Evolutionary conservation across 2,113 vertebrate species (phyloP).

Genomic region (Embiotoca jacksoni): DNA sequence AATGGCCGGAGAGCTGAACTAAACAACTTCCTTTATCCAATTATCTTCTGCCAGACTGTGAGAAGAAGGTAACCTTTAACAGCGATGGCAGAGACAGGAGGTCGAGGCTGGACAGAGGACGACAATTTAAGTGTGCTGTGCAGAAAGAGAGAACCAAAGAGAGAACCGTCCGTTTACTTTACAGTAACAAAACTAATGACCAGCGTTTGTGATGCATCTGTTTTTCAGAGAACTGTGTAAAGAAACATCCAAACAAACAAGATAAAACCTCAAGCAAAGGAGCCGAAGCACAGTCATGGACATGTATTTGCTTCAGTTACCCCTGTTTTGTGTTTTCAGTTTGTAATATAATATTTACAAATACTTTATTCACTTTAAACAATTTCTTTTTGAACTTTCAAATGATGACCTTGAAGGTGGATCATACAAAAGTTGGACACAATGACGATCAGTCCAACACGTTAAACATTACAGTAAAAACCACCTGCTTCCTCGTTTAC

Average conservation of each 20-base stretch:
- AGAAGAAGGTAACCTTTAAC: constrained; percentile 45
- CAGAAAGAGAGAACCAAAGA: background rate
- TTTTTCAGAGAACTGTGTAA: background rate
- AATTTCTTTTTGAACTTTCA: background rate
- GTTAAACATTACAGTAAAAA: background rate
- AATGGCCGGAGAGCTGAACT: constrained; percentile 4
- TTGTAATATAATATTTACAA: too few relatives aligned
- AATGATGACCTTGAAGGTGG: background rate
- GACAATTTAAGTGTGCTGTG: background rate
- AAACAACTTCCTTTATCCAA: constrained; percentile 48
- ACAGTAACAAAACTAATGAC: background rate
- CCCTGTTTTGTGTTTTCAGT: too few relatives aligned
- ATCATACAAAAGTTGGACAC: background rate
- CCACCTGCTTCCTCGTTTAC: background rate
- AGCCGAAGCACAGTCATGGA: too few relatives aligned
- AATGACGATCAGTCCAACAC: background rate
- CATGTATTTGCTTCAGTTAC: too few relatives aligned
- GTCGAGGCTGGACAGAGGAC: background rate
- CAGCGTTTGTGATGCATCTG: background rate
- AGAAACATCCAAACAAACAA: background rate
- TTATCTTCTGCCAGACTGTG: constrained; percentile 50
- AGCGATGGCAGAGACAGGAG: constrained; percentile 28
- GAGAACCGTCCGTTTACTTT: background rate
- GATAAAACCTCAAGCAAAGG: background rate
- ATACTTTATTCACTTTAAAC: too few relatives aligned